Evolutionary conservation across 2,888 invertebrate genomes (phyloP).

Genomic region (Archaeoteleia sp.): DNA sequence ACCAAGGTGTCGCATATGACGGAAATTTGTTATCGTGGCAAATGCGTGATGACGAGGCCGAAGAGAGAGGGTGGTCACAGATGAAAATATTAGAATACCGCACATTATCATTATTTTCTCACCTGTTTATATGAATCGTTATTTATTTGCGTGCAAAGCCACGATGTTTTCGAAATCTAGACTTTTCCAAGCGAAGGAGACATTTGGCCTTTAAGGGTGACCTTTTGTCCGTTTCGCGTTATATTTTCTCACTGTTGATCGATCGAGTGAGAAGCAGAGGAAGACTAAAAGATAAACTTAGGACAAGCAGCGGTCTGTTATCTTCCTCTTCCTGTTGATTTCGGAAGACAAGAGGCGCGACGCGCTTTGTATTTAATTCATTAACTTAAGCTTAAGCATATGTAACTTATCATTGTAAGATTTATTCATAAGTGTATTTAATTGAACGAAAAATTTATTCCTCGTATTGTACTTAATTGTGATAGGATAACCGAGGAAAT

Average conservation of each 20-base stretch:
- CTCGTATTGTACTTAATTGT: conserved; percentile 52
- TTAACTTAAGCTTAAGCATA: conserved; percentile 47
- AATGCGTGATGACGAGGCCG: conserved; percentile 82
- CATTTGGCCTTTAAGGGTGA: background rate
- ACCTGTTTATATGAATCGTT: conserved; percentile 32
- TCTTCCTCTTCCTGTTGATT: conserved; percentile 16
- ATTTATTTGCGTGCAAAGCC: conserved; percentile 42
- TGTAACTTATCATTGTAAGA: conserved; percentile 44
- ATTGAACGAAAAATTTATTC: conserved; percentile 48
- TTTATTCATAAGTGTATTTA: conserved; percentile 54
- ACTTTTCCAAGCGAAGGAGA: background rate
- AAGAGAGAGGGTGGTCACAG: conserved; percentile 63
- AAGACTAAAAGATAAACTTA: conserved; percentile 18
- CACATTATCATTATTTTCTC: conserved; percentile 7
- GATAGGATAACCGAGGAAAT: conserved; percentile 38
- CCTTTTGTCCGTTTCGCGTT: background rate
- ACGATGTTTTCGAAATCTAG: background rate
- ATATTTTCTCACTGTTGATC: background rate
- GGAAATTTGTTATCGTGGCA: conserved; percentile 90
- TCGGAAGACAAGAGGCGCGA: conserved; percentile 11
- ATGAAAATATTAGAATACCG: conserved; percentile 55
- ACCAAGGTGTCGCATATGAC: conserved; percentile 90
- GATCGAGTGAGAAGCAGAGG: conserved; percentile 13
- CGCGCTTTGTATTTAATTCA: conserved; percentile 54
- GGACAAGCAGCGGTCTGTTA: conserved; percentile 15